phyloP scores from a whole-genome alignment of 1,140 invertebrate genomes.

The Lerema accius region DNA sequence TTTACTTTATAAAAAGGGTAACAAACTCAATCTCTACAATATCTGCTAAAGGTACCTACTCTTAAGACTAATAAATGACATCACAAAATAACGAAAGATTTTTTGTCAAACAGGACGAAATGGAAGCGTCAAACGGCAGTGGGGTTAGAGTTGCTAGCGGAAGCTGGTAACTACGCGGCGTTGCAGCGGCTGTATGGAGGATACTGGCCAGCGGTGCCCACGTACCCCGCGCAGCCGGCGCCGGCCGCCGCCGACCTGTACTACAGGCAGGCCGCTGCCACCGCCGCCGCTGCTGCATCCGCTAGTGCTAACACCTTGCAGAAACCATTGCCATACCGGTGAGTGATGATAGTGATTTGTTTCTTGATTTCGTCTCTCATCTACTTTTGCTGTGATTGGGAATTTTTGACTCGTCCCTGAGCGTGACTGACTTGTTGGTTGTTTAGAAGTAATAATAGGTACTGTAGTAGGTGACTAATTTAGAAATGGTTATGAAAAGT shows the following conservation, averaged over 20 bases:
- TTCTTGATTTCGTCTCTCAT: too few species aligned
- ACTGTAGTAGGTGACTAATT: too few species aligned
- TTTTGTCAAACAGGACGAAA: constrained; percentile 94
- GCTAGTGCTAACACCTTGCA: constrained; percentile 90
- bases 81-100: too few species aligned
- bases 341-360: too few species aligned
- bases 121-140: constrained; percentile 99
- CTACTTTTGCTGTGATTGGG: too few species aligned
- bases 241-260: constrained; percentile 89
- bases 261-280: constrained; percentile 89
- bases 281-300: constrained; percentile 86
- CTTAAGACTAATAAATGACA: too few species aligned
- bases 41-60: too few species aligned
- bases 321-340: constrained; percentile 93
- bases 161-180: constrained; percentile 98
- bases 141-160: constrained; percentile 96
- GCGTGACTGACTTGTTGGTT: too few species aligned
- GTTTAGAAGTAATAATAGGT: too few species aligned
- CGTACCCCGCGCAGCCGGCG: constrained; percentile 85
- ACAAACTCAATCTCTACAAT: not conserved
- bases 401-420: too few species aligned
- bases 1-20: not conserved
- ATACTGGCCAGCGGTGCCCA: constrained; percentile 84
- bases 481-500: too few species aligned
- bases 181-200: constrained; percentile 96